A percentile compares a stretch with the other conserved stretches of the same genome.
Conservation (phyloP, 2,888 invertebrate genomes). For the Drosophila tanythrix region DNA sequence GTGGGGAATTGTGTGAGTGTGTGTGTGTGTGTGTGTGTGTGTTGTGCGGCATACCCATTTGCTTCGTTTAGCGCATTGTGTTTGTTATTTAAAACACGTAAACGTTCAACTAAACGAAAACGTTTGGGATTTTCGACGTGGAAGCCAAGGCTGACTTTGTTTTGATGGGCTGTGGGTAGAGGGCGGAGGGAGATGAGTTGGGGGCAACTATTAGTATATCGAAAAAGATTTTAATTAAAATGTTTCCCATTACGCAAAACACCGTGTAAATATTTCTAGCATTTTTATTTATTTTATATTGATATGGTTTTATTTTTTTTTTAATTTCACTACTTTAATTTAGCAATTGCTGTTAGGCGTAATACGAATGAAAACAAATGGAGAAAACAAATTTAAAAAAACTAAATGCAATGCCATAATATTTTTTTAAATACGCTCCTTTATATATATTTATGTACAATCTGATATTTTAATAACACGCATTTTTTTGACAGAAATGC, state of each 20-base stretch:
- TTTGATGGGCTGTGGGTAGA: not conserved
- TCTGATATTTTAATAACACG: slow-evolving; percentile 54
- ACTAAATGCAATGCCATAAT: slow-evolving; percentile 42
- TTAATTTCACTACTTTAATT: slow-evolving; percentile 59
- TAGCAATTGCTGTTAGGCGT: slow-evolving; percentile 49
- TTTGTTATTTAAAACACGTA: slow-evolving; percentile 65
- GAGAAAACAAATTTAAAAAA: slow-evolving; percentile 15
- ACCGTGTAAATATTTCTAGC: slow-evolving; percentile 70
- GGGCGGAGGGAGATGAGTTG: not conserved
- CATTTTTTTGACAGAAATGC: slow-evolving; percentile 28
- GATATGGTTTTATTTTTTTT: slow-evolving; percentile 54
- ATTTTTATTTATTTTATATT: slow-evolving; percentile 69
- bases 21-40: not conserved
- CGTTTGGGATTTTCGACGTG: slow-evolving; percentile 21
- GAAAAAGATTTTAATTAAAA: slow-evolving; percentile 51
- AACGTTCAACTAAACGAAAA: slow-evolving; percentile 46
- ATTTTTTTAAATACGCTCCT: slow-evolving; percentile 28
- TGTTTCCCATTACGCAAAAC: slow-evolving; percentile 40
- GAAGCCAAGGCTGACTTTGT: not conserved
- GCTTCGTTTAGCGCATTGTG: slow-evolving; percentile 52
- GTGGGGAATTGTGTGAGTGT: not conserved
- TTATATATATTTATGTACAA: slow-evolving; percentile 52
- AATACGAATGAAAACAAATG: slow-evolving; percentile 28
- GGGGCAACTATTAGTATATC: not conserved
- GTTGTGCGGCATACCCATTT: slow-evolving; percentile 37